Conservation (phyloP, 2,888 invertebrate species). For the Platynereis dumerilii region DNA sequence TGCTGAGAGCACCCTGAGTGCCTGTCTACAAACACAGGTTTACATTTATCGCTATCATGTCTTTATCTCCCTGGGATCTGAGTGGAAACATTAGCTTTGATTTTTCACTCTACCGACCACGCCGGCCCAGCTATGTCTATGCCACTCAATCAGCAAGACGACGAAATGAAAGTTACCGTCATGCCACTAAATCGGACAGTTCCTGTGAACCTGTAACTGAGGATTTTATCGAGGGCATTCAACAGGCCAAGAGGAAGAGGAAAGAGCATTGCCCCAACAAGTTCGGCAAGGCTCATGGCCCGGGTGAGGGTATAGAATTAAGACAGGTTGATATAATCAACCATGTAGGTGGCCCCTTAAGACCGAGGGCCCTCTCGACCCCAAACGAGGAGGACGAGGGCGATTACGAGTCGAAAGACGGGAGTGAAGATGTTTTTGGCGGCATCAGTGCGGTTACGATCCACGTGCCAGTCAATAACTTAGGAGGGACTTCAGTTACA, state of each 20-base stretch:
- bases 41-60: slow-evolving; percentile 32
- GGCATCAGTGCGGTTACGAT: background rate
- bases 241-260: slow-evolving; percentile 42
- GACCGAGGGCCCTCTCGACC: background rate
- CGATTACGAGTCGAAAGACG: background rate
- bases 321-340: slow-evolving; percentile 15
- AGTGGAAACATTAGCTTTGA: slow-evolving; percentile 57
- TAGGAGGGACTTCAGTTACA: background rate
- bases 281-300: slow-evolving; percentile 40
- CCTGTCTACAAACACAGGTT: too few species aligned
- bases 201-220: slow-evolving; percentile 26
- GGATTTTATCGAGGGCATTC: slow-evolving; percentile 53
- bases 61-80: slow-evolving; percentile 59
- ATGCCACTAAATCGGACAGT: slow-evolving; percentile 47
- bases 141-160: slow-evolving; percentile 55
- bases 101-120: slow-evolving; percentile 57
- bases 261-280: slow-evolving; percentile 51
- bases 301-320: slow-evolving; percentile 29
- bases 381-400: background rate
- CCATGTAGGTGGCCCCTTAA: slow-evolving; percentile 10
- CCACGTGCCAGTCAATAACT: background rate
- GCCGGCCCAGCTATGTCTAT: slow-evolving; percentile 60
- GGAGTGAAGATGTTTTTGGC: background rate
- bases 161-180: slow-evolving; percentile 59
- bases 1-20: too few species aligned